Conservation (phyloP, 1,140 invertebrate genomes). For the Gonioctena quinquepunctata region DNA sequence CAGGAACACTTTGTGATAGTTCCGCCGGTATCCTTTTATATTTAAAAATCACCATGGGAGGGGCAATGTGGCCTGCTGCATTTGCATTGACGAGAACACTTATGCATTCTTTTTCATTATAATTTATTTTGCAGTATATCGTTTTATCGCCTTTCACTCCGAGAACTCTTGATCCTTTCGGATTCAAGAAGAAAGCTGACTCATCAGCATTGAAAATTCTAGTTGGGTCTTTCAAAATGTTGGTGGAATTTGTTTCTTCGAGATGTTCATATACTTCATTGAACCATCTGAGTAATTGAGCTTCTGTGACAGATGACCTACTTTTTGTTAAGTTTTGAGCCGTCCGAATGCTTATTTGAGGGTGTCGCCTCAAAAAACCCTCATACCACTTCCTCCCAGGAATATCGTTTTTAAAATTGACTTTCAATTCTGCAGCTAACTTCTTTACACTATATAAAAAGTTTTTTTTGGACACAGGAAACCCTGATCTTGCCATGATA, state of each 20-base stretch:
- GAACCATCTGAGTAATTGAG: not conserved
- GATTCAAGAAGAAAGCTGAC: not conserved
- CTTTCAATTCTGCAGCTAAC: not conserved
- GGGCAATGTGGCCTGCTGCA: conserved; percentile 33
- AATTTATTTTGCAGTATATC: not conserved
- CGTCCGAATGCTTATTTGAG: not conserved
- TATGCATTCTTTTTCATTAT: conserved; percentile 24
- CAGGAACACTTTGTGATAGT: conserved; percentile 31
- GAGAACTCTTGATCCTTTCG: not conserved
- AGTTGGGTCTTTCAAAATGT: not conserved
- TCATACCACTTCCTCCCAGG: not conserved
- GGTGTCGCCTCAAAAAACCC: not conserved
- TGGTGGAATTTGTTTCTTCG: not conserved
- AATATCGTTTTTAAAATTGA: not conserved
- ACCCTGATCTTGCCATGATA: not conserved
- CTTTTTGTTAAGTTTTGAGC: not conserved
- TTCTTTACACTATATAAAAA: not conserved
- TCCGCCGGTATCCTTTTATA: conserved; percentile 46
- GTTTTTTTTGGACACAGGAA: not conserved
- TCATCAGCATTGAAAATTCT: not conserved
- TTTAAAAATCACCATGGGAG: conserved; percentile 51
- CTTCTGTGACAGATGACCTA: not conserved
- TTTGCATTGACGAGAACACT: conserved; percentile 15
- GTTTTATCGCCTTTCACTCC: conserved; percentile 6
- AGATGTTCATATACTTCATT: not conserved